phyloP scores from a whole-genome alignment of 2,113 vertebrate species.

The Girardinichthys multiradiatus region DNA sequence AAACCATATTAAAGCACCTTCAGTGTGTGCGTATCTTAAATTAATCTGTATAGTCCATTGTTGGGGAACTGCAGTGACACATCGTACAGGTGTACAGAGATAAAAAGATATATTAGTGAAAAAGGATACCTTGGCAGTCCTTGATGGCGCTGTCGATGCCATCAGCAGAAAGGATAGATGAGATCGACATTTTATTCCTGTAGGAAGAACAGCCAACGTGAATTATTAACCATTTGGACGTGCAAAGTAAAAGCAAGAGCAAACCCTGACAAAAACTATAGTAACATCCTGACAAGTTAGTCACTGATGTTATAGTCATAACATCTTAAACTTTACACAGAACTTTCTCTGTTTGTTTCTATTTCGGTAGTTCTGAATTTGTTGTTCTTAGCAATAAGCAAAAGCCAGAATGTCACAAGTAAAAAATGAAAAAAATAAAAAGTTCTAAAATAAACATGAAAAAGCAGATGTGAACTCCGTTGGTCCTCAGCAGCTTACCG shows the following conservation, averaged over 20 bases:
- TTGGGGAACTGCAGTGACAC: conserved; percentile 4
- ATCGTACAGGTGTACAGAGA: not conserved
- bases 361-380: not conserved
- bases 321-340: not conserved
- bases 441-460: not conserved
- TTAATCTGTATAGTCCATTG: not conserved
- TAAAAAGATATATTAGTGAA: conserved; percentile 50
- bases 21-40: not conserved
- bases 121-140: conserved; percentile 94
- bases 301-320: no score
- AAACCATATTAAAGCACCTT: not conserved
- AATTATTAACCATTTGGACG: conserved; percentile 67
- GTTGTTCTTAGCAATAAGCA: not conserved
- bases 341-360: not conserved
- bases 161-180: conserved; percentile 89
- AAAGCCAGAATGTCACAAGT: not conserved
- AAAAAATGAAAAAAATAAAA: not conserved
- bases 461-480: not conserved
- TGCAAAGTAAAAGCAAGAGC: conserved; percentile 6
- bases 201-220: conserved; percentile 54
- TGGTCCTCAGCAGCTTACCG: conserved; percentile 62
- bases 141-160: conserved; percentile 91
- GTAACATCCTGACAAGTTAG: no score
- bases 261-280: not conserved
- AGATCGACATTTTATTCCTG: conserved; percentile 92